Percentiles rank a stretch among this genome's conserved stretches.
phyloP scores from a whole-genome alignment of 2,113 vertebrate genomes.

The Monopterus albus region DNA sequence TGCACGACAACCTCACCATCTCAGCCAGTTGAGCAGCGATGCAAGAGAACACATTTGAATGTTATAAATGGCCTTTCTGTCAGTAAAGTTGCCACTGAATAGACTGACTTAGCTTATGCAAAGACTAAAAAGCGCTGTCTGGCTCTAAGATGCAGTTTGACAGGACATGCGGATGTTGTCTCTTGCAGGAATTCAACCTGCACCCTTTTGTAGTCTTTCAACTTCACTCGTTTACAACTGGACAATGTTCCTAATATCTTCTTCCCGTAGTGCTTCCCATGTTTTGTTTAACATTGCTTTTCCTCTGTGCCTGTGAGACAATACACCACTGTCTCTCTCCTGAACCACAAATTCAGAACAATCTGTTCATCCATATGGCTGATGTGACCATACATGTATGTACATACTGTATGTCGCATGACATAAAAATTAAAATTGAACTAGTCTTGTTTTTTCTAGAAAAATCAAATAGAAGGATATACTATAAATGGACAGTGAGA shows the following conservation, averaged over 20 bases:
- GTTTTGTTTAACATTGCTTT: conserved; percentile 10
- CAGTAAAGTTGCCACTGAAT: conserved; percentile 45
- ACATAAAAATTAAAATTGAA: conserved; percentile 15
- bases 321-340: conserved; percentile 1
- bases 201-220: conserved; percentile 21
- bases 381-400: too few relatives aligned
- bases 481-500: background rate
- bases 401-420: too few relatives aligned
- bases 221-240: background rate
- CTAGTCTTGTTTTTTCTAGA: conserved; percentile 17
- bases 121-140: conserved; percentile 19
- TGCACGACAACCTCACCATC: conserved; percentile 37
- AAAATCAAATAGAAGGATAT: conserved; percentile 9
- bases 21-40: conserved; percentile 21
- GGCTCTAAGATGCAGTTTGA: conserved; percentile 34
- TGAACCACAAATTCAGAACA: background rate
- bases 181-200: background rate
- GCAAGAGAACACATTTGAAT: conserved; percentile 56
- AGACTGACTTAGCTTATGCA: conserved; percentile 32
- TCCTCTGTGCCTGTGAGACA: conserved; percentile 1
- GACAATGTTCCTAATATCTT: conserved; percentile 14
- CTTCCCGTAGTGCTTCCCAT: conserved; percentile 30
- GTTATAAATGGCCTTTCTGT: conserved; percentile 60
- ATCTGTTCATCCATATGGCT: background rate
- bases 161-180: conserved; percentile 5